Base-by-base conservation (phyloP, 2,797 vertebrate species). In the Tachyglossus aculeatus region DNA sequence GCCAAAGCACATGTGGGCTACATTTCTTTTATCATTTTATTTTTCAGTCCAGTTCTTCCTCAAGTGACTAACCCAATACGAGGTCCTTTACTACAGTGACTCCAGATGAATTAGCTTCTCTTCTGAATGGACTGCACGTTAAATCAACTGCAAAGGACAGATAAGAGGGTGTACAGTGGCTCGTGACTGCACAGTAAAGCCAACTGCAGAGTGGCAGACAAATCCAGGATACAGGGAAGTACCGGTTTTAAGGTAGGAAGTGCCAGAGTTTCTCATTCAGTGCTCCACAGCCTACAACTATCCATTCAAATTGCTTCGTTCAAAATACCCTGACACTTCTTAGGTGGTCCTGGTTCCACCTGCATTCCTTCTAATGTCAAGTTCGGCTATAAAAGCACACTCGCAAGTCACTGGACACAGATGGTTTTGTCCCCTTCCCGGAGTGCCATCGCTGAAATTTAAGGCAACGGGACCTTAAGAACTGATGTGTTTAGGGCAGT, bases 61-160 rank as follows among this genome's bases (percentile, higher is more conserved):
- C n/a, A n/a, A 24, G 29, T 45, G 25, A 52, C 34, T 25, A 32
- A 52, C 43, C 53, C 60, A 62, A 65, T 22, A 50, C 37, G 67
- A 67, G 36, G 31, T 61, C 67, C 72, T 71, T 67, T 10, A 31
- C 40, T 29, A 39, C 64, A 19, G 47, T 12, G n/a, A 50, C 59
- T 53, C 31, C 25, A 19, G 1, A 47, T 21, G 33, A 36, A 65
- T 37, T 3, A 24, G 0, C 0, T 39, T 24, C 16, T 22, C 29
- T 62, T 56, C 40, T 55, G 21, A 68, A n/a, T 18, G 1, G 6
- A 9, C 4, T 58, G 44, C 3, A 0, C 21, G 34, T 0, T 0
- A 2, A 84, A 61, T 47, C 31, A 54, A 60, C 12, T 0, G 34
- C 52, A 10, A 64, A 9, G 45, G 45, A 44, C 21, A 65, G 37